Conservation (phyloP, 2,797 vertebrate genomes). For the Amphiprion clarkii region DNA sequence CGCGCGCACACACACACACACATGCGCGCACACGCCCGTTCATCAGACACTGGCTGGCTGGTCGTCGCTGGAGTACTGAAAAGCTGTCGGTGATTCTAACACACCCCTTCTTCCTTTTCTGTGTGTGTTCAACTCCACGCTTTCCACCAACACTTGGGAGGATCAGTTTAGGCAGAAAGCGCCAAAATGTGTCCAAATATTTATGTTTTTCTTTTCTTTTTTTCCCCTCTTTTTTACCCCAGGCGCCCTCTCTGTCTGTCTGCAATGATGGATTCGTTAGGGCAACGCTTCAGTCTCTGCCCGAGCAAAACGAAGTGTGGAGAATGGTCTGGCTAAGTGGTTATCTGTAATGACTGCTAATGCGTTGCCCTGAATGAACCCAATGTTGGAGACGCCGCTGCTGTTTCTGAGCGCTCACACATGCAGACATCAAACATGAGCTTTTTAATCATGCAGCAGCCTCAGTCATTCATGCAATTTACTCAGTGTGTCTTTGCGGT, state of each 20-base stretch:
- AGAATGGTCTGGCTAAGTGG: conserved; percentile 28
- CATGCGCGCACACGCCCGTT: conserved; percentile 53
- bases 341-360: conserved; percentile 57
- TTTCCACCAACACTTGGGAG: conserved; percentile 28
- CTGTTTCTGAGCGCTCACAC: conserved; percentile 12
- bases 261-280: conserved; percentile 44
- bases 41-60: conserved; percentile 78
- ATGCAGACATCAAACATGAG: not conserved
- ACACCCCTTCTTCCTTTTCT: conserved; percentile 65
- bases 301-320: conserved; percentile 48
- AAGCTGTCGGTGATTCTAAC: conserved; percentile 73
- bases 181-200: conserved; percentile 36
- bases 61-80: conserved; percentile 80
- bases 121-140: conserved; percentile 44
- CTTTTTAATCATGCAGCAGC: not conserved
- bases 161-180: conserved; percentile 17
- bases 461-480: not conserved
- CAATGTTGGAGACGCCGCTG: conserved; percentile 9
- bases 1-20: conserved; percentile 12
- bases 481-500: not conserved
- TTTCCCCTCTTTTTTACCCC: conserved; percentile 17
- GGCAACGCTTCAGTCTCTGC: conserved; percentile 36
- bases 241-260: conserved; percentile 39
- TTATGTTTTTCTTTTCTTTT: too few relatives aligned
- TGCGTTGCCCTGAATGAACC: conserved; percentile 61